Conservation (phyloP, 2,888 invertebrate genomes). For the Ecliptopera silaceata region DNA sequence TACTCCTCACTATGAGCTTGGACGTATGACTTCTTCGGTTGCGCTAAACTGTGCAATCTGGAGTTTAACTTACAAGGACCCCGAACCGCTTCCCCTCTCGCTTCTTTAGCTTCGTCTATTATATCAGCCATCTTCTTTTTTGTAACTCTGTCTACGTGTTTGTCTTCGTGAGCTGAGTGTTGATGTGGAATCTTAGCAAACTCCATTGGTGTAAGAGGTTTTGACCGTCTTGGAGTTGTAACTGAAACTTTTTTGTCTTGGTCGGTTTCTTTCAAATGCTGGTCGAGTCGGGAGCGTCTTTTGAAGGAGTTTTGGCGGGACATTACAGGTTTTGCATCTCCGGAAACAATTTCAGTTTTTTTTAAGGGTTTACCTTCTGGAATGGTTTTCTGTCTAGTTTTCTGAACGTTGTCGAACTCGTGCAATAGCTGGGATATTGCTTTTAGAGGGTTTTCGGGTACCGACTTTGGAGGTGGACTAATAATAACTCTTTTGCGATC, state of each 20-base stretch:
- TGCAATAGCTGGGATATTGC: constrained; percentile 71
- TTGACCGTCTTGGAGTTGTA: constrained; percentile 36
- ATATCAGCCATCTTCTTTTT: constrained; percentile 61
- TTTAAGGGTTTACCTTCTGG: constrained; percentile 47
- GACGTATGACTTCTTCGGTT: constrained; percentile 66
- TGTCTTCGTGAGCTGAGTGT: constrained; percentile 42
- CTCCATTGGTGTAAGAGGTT: constrained; percentile 27
- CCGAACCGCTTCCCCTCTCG: constrained; percentile 73
- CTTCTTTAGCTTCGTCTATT: constrained; percentile 72
- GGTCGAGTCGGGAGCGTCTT: constrained; percentile 51
- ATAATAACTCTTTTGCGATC: constrained; percentile 42
- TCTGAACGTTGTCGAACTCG: constrained; percentile 67
- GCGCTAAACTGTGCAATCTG: constrained; percentile 66
- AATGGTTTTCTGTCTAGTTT: constrained; percentile 49
- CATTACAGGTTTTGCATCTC: constrained; percentile 40
- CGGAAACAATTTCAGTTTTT: constrained; percentile 44
- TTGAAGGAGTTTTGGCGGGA: constrained; percentile 42
- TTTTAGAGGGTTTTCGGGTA: constrained; percentile 62
- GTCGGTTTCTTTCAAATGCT: constrained; percentile 42
- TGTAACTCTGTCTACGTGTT: constrained; percentile 38
- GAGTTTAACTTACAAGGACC: constrained; percentile 63
- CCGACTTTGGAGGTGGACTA: constrained; percentile 40
- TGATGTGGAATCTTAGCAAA: constrained; percentile 32
- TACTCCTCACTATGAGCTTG: constrained; percentile 63
- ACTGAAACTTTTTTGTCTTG: constrained; percentile 33